Evolutionary conservation across 2,113 vertebrate genomes (phyloP).

Genomic region (Diglossa brunneiventris): DNA sequence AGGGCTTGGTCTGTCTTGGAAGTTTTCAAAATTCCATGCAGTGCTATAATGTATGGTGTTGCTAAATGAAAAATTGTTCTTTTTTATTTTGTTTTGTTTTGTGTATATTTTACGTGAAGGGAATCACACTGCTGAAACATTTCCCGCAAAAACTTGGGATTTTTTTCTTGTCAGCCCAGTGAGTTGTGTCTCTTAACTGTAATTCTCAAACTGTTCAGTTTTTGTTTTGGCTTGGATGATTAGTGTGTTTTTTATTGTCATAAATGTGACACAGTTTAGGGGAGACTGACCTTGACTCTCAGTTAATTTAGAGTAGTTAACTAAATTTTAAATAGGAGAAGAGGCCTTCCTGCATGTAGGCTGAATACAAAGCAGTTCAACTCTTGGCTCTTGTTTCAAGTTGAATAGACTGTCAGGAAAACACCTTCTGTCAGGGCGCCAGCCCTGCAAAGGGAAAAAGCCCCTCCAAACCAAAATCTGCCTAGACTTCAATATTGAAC

Average conservation of each 20-base stretch:
- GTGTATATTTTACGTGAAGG: not conserved
- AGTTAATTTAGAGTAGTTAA: not conserved
- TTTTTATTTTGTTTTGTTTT: not conserved
- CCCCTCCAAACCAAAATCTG: rapidly evolving
- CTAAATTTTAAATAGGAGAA: not conserved
- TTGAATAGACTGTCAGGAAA: not conserved
- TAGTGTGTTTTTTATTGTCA: not conserved
- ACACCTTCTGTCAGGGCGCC: not conserved
- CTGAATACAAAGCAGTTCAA: not conserved
- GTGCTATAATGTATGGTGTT: not conserved
- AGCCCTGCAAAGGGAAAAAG: not conserved
- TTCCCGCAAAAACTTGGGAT: rapidly evolving
- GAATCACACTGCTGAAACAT: not conserved
- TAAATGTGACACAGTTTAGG: not conserved
- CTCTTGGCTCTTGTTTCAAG: not conserved
- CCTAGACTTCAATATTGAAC: not conserved
- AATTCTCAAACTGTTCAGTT: not conserved
- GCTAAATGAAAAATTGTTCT: not conserved
- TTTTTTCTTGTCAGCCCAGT: not conserved
- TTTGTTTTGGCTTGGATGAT: not conserved
- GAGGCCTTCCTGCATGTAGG: not conserved
- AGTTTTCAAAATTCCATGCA: not conserved
- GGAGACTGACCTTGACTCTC: not conserved
- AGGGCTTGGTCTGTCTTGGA: not conserved
- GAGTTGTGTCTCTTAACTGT: not conserved